Evolutionary conservation across 2,113 vertebrate genomes (phyloP), one percentile per base, ranked within the genome.

Genomic region (Semnornis frantzii): DNA sequence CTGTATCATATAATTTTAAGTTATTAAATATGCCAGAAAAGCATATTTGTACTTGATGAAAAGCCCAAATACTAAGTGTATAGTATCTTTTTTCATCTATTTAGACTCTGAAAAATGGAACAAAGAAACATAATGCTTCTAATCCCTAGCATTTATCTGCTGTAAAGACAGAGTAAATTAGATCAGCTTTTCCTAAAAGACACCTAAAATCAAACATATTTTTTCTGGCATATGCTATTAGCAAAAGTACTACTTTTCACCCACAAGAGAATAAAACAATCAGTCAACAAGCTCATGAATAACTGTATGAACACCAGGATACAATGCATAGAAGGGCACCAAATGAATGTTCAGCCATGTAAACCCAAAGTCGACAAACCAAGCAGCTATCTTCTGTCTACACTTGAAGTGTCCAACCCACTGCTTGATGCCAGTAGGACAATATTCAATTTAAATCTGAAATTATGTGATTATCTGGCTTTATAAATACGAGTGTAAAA

Each of bases 241-340:
- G 74, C 77, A 93, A 96, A 96, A 75, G 6, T 82, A 82, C 66
- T 44, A 39, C 81, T 79, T 76, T 89, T 94, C 86, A 94, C 77
- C 37, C 79, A 69, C 68, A 95, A 83, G 60, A 93, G 66, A 90
- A 88, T 94, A 92, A 97, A 97, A 95, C n/a, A 96, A 94, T 95
- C 89, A 93, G 84, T 94, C 82, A 96, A 96, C 92, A 94, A 93
- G 21, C 52, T 83, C 83, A 48, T 48, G 85, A 95, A 28, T 95
- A 94, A 87, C 68, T 78, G 28, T 25, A 94, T 8, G 54, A 92
- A 82, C 62, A 82, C 17, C 10, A 73, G 64, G 21, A 15, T 12
- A 87, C 42, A 60, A 71, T 5, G 20, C 2, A 48, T 65, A n/a
- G 76, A 77, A 69, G 65, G 31, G 63, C 10, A 48, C 0, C 1